Evolutionary conservation across 2,113 vertebrate species (phyloP).

Genomic region (Callorhinus ursinus): DNA sequence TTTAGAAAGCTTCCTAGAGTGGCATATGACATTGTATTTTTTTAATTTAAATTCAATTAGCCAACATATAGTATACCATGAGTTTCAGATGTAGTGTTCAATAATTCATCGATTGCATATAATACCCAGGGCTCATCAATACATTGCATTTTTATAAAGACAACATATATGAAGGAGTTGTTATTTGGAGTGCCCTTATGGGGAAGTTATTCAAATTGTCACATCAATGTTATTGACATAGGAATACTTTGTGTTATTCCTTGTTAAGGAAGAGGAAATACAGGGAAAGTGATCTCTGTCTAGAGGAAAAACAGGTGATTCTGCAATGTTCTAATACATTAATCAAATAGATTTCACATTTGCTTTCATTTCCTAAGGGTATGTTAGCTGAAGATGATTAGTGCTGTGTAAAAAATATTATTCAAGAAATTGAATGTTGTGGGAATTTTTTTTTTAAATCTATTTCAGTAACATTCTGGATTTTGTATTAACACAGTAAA

Average conservation of each 20-base stretch:
- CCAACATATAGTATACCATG: not conserved
- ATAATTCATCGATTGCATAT: not conserved
- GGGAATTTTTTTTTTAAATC: not conserved
- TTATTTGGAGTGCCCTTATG: not conserved
- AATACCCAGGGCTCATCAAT: not conserved
- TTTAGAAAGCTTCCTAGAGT: not conserved
- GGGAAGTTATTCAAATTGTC: not conserved
- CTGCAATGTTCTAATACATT: not conserved
- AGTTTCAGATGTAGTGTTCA: not conserved
- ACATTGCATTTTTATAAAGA: not conserved
- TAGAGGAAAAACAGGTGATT: not conserved
- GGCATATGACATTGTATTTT: not conserved
- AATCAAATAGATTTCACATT: slow-evolving; percentile 12
- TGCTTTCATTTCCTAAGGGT: not conserved
- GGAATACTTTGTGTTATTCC: not conserved
- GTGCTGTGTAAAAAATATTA: not conserved
- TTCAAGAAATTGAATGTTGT: slow-evolving; percentile 3
- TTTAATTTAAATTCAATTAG: not conserved
- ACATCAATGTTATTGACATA: not conserved
- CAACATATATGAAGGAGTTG: not conserved
- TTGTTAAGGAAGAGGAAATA: not conserved
- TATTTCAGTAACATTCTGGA: not conserved
- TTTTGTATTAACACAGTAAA: not conserved
- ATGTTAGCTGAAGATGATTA: not conserved
- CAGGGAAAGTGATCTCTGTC: not conserved